Percentiles rank a stretch among this genome's conserved stretches.
Conservation (phyloP, 2,888 invertebrate genomes). For the Altica lythri region DNA sequence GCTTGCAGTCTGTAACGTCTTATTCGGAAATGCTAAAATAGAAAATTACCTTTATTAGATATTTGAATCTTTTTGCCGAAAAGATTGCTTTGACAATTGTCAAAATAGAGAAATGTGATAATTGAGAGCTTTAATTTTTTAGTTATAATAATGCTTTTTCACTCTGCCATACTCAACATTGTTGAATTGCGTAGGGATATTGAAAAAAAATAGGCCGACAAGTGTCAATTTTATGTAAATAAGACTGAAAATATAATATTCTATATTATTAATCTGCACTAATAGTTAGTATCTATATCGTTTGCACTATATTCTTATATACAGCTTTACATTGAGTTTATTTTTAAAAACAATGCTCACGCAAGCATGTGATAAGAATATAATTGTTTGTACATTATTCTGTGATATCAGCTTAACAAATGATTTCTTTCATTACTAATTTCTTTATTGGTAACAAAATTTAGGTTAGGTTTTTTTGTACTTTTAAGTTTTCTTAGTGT, state of each 20-base stretch:
- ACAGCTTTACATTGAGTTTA: slow-evolving; percentile 42
- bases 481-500: slow-evolving; percentile 8
- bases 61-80: too few relatives aligned
- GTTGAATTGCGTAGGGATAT: slow-evolving; percentile 27
- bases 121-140: slow-evolving; percentile 35
- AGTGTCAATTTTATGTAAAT: slow-evolving; percentile 58
- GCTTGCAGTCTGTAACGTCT: too few relatives aligned
- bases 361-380: slow-evolving; percentile 53
- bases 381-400: slow-evolving; percentile 47
- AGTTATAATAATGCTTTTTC: slow-evolving; percentile 16
- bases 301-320: slow-evolving; percentile 35
- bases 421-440: slow-evolving; percentile 36
- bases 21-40: too few relatives aligned
- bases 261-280: too few relatives aligned
- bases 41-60: too few relatives aligned
- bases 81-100: too few relatives aligned
- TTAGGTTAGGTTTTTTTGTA: slow-evolving; percentile 26
- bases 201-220: slow-evolving; percentile 51
- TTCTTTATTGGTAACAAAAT: slow-evolving; percentile 27
- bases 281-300: slow-evolving; percentile 20
- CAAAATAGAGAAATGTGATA: too few relatives aligned
- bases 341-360: slow-evolving; percentile 48
- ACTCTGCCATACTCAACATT: neutral
- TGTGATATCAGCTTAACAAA: slow-evolving; percentile 56
- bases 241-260: slow-evolving; percentile 43